Conservation (phyloP, 2,113 vertebrate species). For the Pongo pygmaeus region DNA sequence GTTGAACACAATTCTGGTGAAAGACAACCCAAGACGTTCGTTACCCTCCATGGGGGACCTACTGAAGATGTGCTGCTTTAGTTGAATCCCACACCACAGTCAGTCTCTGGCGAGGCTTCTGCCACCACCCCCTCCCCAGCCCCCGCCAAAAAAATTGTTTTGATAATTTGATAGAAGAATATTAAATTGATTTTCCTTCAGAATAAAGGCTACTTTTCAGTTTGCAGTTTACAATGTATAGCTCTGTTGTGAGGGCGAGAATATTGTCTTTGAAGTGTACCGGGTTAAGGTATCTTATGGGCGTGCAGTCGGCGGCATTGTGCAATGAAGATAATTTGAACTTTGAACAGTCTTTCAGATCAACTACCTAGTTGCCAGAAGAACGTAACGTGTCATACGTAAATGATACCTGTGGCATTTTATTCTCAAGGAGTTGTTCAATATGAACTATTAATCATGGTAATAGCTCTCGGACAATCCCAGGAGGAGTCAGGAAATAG, state of each 20-base stretch:
- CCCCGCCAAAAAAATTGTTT: background rate
- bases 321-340: slow-evolving; percentile 29
- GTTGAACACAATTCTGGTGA: background rate
- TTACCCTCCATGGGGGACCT: background rate
- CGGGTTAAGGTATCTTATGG: background rate
- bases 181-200: background rate
- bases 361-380: background rate
- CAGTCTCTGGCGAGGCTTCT: background rate
- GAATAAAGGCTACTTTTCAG: background rate
- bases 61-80: background rate
- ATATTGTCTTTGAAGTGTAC: background rate
- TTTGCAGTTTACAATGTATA: background rate
- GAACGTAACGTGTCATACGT: background rate
- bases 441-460: slow-evolving; percentile 17
- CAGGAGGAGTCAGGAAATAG: slow-evolving; percentile 52
- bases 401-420: slow-evolving; percentile 43
- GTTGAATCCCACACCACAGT: background rate
- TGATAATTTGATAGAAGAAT: background rate
- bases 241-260: background rate
- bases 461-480: slow-evolving; percentile 36
- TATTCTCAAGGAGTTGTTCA: slow-evolving; percentile 7
- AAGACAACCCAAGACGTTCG: background rate
- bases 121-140: background rate
- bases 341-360: background rate
- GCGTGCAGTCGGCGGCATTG: background rate